Evolutionary conservation across 2,797 vertebrate genomes (phyloP).

Genomic region (Serranus cabrilla): DNA sequence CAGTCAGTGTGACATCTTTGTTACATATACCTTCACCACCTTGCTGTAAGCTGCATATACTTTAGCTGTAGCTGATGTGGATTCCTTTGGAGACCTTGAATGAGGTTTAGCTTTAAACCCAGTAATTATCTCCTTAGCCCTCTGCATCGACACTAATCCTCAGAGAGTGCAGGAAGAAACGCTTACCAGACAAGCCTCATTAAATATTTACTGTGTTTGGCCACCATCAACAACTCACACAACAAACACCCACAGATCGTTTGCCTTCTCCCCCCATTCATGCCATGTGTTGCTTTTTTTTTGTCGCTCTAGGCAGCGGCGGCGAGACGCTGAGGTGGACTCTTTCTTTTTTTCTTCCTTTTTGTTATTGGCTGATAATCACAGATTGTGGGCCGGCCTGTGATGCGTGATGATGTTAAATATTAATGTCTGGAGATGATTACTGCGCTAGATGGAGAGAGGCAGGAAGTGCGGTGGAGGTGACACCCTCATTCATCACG

Average conservation of each 20-base stretch:
- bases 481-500: slow-evolving; percentile 84
- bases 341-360: slow-evolving; percentile 17
- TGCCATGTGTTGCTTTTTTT: slow-evolving; percentile 35
- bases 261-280: slow-evolving; percentile 38
- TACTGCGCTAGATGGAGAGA: slow-evolving; percentile 72
- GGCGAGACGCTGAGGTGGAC: slow-evolving; percentile 22
- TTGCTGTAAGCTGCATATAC: slow-evolving; percentile 23
- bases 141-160: slow-evolving; percentile 72
- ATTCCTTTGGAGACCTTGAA: slow-evolving; percentile 65
- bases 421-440: slow-evolving; percentile 83
- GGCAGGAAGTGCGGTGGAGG: slow-evolving; percentile 68
- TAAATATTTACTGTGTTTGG: slow-evolving; percentile 83
- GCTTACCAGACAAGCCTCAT: slow-evolving; percentile 76
- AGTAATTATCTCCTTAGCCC: slow-evolving; percentile 79
- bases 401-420: slow-evolving; percentile 79
- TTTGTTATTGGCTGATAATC: slow-evolving; percentile 70
- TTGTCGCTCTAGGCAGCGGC: slow-evolving; percentile 18
- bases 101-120: slow-evolving; percentile 70
- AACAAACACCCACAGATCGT: slow-evolving; percentile 72
- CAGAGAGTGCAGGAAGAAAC: slow-evolving; percentile 62
- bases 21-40: slow-evolving; percentile 34
- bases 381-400: slow-evolving; percentile 45
- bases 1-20: slow-evolving; percentile 27
- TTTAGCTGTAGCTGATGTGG: slow-evolving; percentile 34
- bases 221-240: slow-evolving; percentile 74